phyloP scores from a whole-genome alignment of 2,113 vertebrate genomes.

The Siniperca chuatsi region DNA sequence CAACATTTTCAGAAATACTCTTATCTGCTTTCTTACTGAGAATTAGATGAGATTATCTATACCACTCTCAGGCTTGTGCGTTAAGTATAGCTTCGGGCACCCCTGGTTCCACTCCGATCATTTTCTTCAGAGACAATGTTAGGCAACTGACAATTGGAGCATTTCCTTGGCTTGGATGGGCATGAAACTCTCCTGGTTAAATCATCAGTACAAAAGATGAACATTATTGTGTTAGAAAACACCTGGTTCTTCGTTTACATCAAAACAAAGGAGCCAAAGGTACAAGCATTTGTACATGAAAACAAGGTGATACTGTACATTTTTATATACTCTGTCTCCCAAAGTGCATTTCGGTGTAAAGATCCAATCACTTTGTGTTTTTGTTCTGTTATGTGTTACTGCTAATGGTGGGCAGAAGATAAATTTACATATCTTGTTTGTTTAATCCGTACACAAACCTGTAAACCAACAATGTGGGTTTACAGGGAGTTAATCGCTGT shows the following conservation, averaged over 20 bases:
- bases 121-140: background rate
- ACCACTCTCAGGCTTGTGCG: background rate
- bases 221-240: too few species aligned
- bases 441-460: too few species aligned
- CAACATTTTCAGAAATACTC: constrained; percentile 33
- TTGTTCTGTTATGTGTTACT: background rate
- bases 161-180: background rate
- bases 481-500: too few species aligned
- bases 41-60: background rate
- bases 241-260: too few species aligned
- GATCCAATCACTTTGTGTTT: background rate
- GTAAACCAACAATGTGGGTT: too few species aligned
- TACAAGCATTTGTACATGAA: background rate
- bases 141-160: background rate
- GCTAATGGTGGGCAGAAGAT: background rate
- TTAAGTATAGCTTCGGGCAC: background rate
- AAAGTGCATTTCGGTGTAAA: background rate
- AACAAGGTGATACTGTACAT: background rate
- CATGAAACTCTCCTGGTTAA: too few species aligned
- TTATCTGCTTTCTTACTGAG: background rate
- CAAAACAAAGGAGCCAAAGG: too few species aligned
- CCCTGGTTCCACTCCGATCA: background rate
- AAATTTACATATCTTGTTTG: background rate
- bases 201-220: too few species aligned
- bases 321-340: background rate